Base-by-base conservation (phyloP, 2,888 invertebrate genomes). In the Leptopilina syphax region DNA sequence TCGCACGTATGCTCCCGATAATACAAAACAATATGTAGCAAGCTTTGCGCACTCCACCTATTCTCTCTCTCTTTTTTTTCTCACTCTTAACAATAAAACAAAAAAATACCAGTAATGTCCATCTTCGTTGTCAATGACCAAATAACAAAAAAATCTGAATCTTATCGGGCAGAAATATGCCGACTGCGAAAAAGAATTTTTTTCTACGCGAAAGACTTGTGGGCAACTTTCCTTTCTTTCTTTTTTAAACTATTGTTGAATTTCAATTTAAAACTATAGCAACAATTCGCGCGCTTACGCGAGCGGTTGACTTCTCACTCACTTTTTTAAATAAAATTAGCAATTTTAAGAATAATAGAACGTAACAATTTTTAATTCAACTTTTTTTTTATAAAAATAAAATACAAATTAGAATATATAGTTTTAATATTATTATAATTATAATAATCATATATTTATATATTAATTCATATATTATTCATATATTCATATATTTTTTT, bases 11-110 rank as follows among this genome's bases (percentile, higher is more conserved):
- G 76, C 73, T 70, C 76, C 65, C 76, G 78, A 81, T 79, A 81
- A 81, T 81, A 80, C 80, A 67, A 65, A 78, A 81, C 81, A 81
- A 80, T 80, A 73, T 73, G 54, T 73, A 57, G 13, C 70, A 12
- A 27, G 65, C 77, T 70, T 70, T 50, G 66, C 54, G 50, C 50
- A 63, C 44, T 57, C 44, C 76, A 76, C 67, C 65, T 34, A 68
- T 76, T 47, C 60, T 73, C 12, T 50, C 12, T 44, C 44, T 44
- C 44, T 44, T 1, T 44, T 44, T 8, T 44, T 44, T 8, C 44
- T 44, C 44, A 44, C 50, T 9, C 50, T 3, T 3, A 10, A 50
- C 50, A 50, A 10, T 2, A 50, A 50, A 50, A 50, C 47, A 57
- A 76, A 77, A 78, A 63, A 79, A 79, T 66, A 18, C 27, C 65